Evolutionary conservation across 2,888 invertebrate species (phyloP).

Genomic region (Stenichneumon culpator): DNA sequence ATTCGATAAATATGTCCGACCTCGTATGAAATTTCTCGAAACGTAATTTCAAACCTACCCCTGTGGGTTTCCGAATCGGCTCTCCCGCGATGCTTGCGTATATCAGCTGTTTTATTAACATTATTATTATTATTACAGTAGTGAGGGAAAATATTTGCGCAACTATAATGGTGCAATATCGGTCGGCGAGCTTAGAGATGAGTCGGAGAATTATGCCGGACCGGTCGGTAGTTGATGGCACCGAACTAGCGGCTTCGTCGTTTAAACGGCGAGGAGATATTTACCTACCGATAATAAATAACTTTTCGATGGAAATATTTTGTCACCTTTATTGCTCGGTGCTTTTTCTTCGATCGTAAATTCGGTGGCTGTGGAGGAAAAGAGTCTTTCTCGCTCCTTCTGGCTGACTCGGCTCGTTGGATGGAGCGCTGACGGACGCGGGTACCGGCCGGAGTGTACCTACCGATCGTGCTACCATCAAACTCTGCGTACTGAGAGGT

Average conservation of each 20-base stretch:
- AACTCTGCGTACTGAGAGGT: background rate
- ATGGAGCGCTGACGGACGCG: no score
- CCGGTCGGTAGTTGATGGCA: slow-evolving; percentile 31
- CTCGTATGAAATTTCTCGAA: background rate
- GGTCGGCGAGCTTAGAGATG: slow-evolving; percentile 29
- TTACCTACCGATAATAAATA: slow-evolving; percentile 78
- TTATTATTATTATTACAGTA: slow-evolving; percentile 40
- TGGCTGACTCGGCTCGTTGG: background rate
- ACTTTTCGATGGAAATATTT: slow-evolving; percentile 82
- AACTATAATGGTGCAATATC: slow-evolving; percentile 41
- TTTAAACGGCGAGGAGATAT: slow-evolving; percentile 56
- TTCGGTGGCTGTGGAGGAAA: slow-evolving; percentile 76
- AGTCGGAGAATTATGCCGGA: slow-evolving; percentile 30
- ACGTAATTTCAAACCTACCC: slow-evolving; percentile 15
- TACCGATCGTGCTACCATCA: slow-evolving; percentile 27
- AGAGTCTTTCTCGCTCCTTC: background rate
- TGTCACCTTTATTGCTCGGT: slow-evolving; percentile 82
- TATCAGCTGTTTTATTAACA: background rate
- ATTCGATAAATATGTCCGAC: background rate
- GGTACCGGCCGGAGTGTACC: slow-evolving; percentile 8
- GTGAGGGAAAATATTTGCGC: slow-evolving; percentile 53
- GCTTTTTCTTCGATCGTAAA: slow-evolving; percentile 82
- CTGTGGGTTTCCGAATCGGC: background rate
- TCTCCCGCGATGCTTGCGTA: background rate
- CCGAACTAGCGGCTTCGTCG: slow-evolving; percentile 11